Evolutionary conservation across 30 jellyfish, hydroid and myxozoan species (phyloP), one percentile per base, ranked within the genome.

Genomic region (Aurelia coerulea): DNA sequence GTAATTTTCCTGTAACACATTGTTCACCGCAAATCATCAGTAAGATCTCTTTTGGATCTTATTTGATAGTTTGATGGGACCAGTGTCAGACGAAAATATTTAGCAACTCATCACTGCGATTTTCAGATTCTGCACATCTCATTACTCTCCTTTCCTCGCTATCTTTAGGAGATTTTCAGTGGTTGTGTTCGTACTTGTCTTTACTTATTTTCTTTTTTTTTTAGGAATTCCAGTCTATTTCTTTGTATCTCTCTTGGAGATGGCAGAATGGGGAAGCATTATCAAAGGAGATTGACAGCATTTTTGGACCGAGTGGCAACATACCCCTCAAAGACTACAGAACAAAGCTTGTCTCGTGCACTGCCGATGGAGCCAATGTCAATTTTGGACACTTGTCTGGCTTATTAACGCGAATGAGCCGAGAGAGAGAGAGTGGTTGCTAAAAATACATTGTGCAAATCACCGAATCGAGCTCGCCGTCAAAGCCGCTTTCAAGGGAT

Each of bases 401-500:
- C 33, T 52, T 90, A 75, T 73, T 76, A 66, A 69, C 90, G 23
- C 62, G 91, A 31, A 17, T 73, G 49, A 46, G 72, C 16, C 65
- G n/a, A n/a, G 23, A 5, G 88, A 76, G 34, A 39, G 97, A 41
- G 90, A 76, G 33, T 85, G 97, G 97, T 85, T 91, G 78, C 65
- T 91, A 5, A 46, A 56, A 31, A 85, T 85, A 39, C 95, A 91
- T 59, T 85, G 97, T 73, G 77, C 91, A 35, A 91, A 85, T 58
- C 88, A 85, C 73, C 59, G 97, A 3, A 58, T 85, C 9, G 95
- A 91, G 86, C 76, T 85, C n/a, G 97, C 97, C n/a, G 95, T 91
- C 10, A 64, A 83, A 69, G 67, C 53, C 19, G 93, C 96, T 9
- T 75, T 74, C 73, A 74, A 64, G 53, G 84, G 52, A 10, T n/a